Percentiles rank a stretch among this genome's conserved stretches.
These are phyloP conservation scores for Patella depressa DNA, from an alignment of 2,888 invertebrate species.

Conservation along the genomic window DNA sequence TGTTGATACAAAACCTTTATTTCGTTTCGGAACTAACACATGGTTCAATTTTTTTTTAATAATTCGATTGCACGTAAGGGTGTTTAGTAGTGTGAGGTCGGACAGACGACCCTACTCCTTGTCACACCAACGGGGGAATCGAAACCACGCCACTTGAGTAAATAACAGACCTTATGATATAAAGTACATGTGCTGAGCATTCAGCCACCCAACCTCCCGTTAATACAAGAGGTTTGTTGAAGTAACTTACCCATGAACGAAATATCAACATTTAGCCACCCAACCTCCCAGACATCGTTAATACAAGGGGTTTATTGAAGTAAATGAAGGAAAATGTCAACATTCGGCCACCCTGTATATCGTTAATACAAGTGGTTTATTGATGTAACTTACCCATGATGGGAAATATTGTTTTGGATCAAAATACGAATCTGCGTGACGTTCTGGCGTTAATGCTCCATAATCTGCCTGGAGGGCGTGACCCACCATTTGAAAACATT, in stretches of 20 bases:
- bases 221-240: neutral
- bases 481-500: slow-evolving; percentile 84
- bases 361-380: neutral
- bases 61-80: no score
- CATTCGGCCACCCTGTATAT: no score
- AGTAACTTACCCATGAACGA: no score
- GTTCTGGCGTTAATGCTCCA: slow-evolving; percentile 83
- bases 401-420: slow-evolving; percentile 90
- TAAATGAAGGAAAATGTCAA: no score
- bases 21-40: neutral
- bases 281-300: neutral
- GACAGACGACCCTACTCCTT: no score
- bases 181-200: neutral
- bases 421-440: slow-evolving; percentile 76
- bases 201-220: neutral
- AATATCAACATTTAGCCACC: no score
- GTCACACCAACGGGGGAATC: no score
- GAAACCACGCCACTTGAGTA: no score
- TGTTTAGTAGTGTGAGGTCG: no score
- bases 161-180: no score
- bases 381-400: slow-evolving; percentile 71
- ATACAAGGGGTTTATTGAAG: neutral
- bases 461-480: slow-evolving; percentile 93
- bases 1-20: neutral
- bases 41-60: no score